Percentiles rank a stretch among this genome's conserved stretches.
Conservation (phyloP, 2,797 vertebrate species). For the Miichthys miiuy region DNA sequence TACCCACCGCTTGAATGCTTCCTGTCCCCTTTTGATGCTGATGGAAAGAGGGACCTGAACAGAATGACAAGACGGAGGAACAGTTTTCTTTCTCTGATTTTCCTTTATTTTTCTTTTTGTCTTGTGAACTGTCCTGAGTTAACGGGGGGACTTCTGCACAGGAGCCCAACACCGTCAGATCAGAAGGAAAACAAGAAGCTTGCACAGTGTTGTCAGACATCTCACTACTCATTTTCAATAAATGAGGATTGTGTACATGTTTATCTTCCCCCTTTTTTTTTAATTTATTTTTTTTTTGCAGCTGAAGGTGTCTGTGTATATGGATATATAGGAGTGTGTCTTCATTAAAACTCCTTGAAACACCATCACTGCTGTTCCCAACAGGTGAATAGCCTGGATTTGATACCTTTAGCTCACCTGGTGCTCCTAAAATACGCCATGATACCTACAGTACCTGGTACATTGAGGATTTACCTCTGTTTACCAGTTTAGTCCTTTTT, state of each 20-base stretch:
- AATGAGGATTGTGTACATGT: constrained; percentile 63
- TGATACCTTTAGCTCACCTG: constrained; percentile 23
- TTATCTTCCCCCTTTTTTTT: constrained; percentile 34
- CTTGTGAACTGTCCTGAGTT: not conserved
- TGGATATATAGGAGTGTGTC: constrained; percentile 20
- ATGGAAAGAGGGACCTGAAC: constrained; percentile 47
- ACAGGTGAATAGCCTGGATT: constrained; percentile 33
- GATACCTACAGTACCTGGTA: not conserved
- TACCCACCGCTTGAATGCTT: constrained; percentile 15
- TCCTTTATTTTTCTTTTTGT: not conserved
- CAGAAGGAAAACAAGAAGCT: constrained; percentile 26
- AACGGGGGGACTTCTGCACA: constrained; percentile 18
- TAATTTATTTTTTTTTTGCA: not conserved
- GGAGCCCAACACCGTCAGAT: constrained; percentile 32
- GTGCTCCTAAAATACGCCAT: constrained; percentile 25
- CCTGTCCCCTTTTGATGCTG: not conserved
- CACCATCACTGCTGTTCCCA: constrained; percentile 6
- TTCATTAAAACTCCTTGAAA: constrained; percentile 35
- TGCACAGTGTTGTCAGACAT: constrained; percentile 16
- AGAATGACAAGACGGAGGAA: constrained; percentile 18
- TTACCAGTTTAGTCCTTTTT: constrained; percentile 13
- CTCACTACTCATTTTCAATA: constrained; percentile 61
- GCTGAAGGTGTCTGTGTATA: constrained; percentile 32
- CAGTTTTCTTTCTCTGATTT: constrained; percentile 42
- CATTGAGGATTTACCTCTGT: not conserved